phyloP scores from a whole-genome alignment of 2,113 vertebrate genomes.

The Prinia subflava region DNA sequence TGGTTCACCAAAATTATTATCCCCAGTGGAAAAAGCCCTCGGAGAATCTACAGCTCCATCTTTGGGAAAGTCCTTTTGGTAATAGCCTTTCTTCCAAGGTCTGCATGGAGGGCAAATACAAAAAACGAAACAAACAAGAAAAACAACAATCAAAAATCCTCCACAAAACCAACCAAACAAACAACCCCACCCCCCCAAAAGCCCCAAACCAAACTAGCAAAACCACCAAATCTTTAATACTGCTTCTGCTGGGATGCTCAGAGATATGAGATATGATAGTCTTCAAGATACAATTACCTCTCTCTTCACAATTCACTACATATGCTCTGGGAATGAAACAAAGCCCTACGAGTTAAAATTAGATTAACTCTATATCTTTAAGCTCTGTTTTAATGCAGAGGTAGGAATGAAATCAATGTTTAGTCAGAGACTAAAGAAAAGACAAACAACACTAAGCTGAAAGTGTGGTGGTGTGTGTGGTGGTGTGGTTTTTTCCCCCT shows the following conservation, averaged over 20 bases:
- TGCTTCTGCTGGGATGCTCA: neutral
- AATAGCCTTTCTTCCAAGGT: neutral
- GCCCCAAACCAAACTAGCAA: neutral
- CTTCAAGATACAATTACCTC: neutral
- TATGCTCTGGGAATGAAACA: neutral
- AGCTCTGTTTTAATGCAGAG: neutral
- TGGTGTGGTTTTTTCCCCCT: neutral
- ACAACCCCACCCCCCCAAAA: neutral
- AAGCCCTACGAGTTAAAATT: neutral
- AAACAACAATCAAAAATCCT: neutral
- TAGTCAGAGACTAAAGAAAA: neutral
- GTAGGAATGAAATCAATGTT: conserved; percentile 1
- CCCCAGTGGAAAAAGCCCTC: neutral
- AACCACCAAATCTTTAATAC: neutral
- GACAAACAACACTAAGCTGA: neutral
- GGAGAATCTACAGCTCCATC: neutral
- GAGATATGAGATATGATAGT: neutral
- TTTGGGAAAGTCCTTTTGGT: neutral
- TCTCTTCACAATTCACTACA: neutral
- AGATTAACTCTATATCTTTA: conserved; percentile 1
- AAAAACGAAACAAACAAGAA: neutral
- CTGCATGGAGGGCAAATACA: neutral
- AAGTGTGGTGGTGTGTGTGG: neutral
- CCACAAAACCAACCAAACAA: neutral
- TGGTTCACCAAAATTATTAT: neutral